Evolutionary conservation across 2,113 vertebrate genomes (phyloP).

Genomic region (Malurus cyaneus): DNA sequence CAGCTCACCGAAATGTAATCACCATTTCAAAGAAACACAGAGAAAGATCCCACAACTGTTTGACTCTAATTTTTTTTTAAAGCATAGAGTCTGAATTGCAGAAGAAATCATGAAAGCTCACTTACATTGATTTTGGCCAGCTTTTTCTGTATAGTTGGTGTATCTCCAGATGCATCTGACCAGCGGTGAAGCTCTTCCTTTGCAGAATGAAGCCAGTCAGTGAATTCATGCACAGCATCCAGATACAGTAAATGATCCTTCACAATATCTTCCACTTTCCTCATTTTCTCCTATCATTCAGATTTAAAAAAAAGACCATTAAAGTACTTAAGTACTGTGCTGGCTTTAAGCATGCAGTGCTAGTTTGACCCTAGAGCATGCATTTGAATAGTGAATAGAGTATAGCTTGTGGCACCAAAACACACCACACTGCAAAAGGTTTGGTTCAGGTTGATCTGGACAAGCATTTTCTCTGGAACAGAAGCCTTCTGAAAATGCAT

Average conservation of each 20-base stretch:
- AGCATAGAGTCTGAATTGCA: neutral
- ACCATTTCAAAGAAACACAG: neutral
- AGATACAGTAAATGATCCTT: slow-evolving; percentile 92
- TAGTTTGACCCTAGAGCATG: neutral
- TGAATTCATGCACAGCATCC: slow-evolving; percentile 91
- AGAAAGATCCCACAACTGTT: neutral
- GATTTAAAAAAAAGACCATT: neutral
- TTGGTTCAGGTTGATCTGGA: neutral
- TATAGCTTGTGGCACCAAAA: neutral
- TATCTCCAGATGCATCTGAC: slow-evolving; percentile 89
- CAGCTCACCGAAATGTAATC: neutral
- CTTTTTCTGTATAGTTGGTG: slow-evolving; percentile 81
- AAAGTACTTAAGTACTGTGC: neutral
- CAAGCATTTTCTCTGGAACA: neutral
- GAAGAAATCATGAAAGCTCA: neutral
- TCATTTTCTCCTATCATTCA: slow-evolving; percentile 85
- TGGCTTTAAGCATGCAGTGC: neutral
- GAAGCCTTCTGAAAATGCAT: neutral
- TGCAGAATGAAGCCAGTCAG: slow-evolving; percentile 93
- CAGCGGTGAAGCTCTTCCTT: slow-evolving; percentile 96
- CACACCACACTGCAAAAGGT: neutral
- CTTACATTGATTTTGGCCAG: slow-evolving; percentile 87
- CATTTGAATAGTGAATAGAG: neutral
- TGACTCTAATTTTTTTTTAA: neutral
- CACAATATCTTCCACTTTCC: slow-evolving; percentile 85